Evolutionary conservation across 1,140 invertebrate genomes (phyloP), one percentile per base, ranked within the genome.

Genomic region (Manduca sexta): DNA sequence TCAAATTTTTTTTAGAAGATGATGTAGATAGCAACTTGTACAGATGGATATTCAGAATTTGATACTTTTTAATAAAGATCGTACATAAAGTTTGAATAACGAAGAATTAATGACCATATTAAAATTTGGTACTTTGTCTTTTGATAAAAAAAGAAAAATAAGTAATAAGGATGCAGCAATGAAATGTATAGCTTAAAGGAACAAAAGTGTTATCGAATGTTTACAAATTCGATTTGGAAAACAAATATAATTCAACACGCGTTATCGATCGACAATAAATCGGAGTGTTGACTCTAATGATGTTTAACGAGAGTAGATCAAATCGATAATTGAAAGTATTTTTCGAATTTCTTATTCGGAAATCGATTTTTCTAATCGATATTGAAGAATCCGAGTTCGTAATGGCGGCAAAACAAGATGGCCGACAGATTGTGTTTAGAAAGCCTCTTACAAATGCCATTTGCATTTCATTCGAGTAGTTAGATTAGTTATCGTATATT

Each of bases 261-360:
- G 42, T 69, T 71, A 81, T 81, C 73, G 69, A 68, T 69, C 60
- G 45, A 40, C 59, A 66, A 61, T 74, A 72, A 70, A 76, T 80
- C 70, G 69, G 37, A 59, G 44, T 64, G 70, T 66, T 52, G 50
- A 45, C 69, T 70, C 71, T 64, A 68, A 63, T 64, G 70, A 56
- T 50, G 60, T 64, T 62, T 68, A 74, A 80, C 64, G 70, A 56
- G 68, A 75, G 66, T 74, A 73, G 73, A 76, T 78, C 41, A 2
- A 16, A 51, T 45, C 46, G 59, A 70, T 60, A 50, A 57, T 59
- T 61, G 57, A 61, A 40, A 68, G 52, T 50, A 69, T 63, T 60
- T 60, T 53, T 53, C 45, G 55, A 60, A 66, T 60, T 56, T 53
- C 46, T 44, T 43, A 64, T 58, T 61, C 26, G 43, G 48, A 65